Conservation (phyloP, 2,888 invertebrate genomes). For the Drosophila kuntzei region DNA sequence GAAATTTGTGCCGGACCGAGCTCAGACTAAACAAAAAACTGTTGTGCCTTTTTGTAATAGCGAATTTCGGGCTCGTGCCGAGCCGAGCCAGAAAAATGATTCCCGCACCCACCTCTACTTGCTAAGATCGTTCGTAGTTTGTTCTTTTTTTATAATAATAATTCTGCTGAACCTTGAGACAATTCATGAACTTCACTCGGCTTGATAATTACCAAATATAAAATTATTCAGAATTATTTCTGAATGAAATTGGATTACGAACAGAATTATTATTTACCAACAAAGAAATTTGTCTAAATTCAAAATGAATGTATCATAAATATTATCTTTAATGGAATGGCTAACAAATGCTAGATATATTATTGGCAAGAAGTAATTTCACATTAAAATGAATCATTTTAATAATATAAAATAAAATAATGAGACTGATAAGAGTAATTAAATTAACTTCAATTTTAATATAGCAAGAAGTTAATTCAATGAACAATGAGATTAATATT, state of each 20-base stretch:
- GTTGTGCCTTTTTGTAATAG: too few relatives aligned
- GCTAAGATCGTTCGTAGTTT: too few relatives aligned
- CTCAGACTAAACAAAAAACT: too few relatives aligned
- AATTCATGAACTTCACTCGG: conserved; percentile 4
- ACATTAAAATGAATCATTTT: background rate
- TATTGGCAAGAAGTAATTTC: background rate
- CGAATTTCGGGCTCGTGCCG: too few relatives aligned
- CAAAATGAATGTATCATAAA: background rate
- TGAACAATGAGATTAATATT: conserved; percentile 20
- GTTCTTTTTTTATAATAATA: too few relatives aligned
- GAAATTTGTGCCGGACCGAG: too few relatives aligned
- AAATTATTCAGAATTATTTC: background rate
- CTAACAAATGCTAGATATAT: background rate
- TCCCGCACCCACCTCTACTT: too few relatives aligned
- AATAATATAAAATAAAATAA: conserved; percentile 2
- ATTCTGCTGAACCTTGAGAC: conserved; percentile 6
- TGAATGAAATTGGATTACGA: background rate
- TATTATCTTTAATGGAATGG: background rate
- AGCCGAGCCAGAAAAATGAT: too few relatives aligned
- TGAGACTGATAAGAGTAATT: conserved; percentile 7
- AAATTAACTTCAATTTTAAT: too few relatives aligned
- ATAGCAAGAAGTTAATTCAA: background rate
- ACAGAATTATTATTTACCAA: background rate
- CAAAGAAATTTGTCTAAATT: background rate
- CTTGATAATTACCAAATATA: background rate